Evolutionary conservation across 2,888 invertebrate species (phyloP), one percentile per base, ranked within the genome.

Genomic region (Lycocerus yunnanus): DNA sequence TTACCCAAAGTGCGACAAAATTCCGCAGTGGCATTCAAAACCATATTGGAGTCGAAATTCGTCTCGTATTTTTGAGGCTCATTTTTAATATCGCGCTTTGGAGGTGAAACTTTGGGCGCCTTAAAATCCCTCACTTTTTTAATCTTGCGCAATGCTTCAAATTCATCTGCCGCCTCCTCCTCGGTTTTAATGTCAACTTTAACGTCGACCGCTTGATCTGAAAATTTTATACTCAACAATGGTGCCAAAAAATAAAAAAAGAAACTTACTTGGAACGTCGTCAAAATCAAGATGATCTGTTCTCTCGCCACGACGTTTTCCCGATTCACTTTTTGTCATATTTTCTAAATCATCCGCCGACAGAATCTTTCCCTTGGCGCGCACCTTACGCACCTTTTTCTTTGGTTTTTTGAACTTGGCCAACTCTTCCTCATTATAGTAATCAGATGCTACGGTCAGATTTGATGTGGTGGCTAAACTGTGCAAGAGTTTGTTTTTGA

Each of bases 1-100:
- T 80, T 75, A 84, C 84, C 87, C 8, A 98, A 90, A 65, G 97
- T 97, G 82, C 98, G 92, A 85, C 98, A 98, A 89, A 98, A 98
- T 90, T 98, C 98, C 0, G 98, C 97, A 0, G 97, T 98, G 1
- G 97, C 93, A 89, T 98, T 97, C 71, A 98, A 88, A 73, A 94
- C 91, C 83, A 98, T 97, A 80, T 91, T 90, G 68, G 43, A 43
- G 6, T 43, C 43, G 6, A 43, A 43, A 43, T 43, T 43, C 8
- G 43, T 43, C 6, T 43, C 43, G n/a, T 43, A 43, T n/a, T 43
- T 43, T 6, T 43, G 43, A 2, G 43, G n/a, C 5, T 43, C 43
- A 43, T 43, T n/a, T n/a, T 2, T 43, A 2, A 43, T n/a, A n/a
- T n/a, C 13, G n/a, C 43, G 43, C n/a, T 43, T 43, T 6, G n/a